Conservation (phyloP, 2,113 vertebrate genomes). For the Sorex fumeus region DNA sequence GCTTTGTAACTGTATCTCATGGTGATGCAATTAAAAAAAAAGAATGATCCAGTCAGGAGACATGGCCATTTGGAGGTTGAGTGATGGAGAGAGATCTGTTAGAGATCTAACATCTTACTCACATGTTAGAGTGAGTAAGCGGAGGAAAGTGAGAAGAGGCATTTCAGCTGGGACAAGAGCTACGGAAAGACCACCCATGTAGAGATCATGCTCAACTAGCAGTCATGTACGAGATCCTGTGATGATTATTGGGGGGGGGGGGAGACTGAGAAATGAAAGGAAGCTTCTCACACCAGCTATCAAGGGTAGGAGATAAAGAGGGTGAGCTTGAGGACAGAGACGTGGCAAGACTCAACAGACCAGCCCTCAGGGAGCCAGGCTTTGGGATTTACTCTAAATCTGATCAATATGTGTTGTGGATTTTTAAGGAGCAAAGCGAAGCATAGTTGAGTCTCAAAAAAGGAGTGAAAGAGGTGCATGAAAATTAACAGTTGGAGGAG, state of each 20-base stretch:
- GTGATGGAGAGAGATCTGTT: too few relatives aligned
- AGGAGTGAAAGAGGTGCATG: not conserved
- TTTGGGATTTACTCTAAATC: not conserved
- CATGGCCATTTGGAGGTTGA: too few relatives aligned
- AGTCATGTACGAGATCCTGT: not conserved
- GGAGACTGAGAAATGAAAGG: too few relatives aligned
- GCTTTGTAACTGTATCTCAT: too few relatives aligned
- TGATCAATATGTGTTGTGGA: fast-evolving
- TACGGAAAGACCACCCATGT: not conserved
- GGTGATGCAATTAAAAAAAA: too few relatives aligned
- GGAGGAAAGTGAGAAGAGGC: not conserved
- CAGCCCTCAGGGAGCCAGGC: not conserved
- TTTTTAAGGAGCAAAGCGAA: not conserved
- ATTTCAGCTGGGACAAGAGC: not conserved
- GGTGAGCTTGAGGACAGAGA: not conserved
- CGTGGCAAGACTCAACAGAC: too few relatives aligned
- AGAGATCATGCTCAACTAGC: not conserved
- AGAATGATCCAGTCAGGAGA: too few relatives aligned
- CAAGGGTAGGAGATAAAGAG: fast-evolving
- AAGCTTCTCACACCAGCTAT: fast-evolving
- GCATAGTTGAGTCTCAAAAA: not conserved
- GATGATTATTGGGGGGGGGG: not conserved
- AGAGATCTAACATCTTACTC: too few relatives aligned
- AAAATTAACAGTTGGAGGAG: fast-evolving
- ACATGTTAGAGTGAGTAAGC: not conserved